Evolutionary conservation across 2,113 vertebrate species (phyloP).

Genomic region (Erythrolamprus reginae): DNA sequence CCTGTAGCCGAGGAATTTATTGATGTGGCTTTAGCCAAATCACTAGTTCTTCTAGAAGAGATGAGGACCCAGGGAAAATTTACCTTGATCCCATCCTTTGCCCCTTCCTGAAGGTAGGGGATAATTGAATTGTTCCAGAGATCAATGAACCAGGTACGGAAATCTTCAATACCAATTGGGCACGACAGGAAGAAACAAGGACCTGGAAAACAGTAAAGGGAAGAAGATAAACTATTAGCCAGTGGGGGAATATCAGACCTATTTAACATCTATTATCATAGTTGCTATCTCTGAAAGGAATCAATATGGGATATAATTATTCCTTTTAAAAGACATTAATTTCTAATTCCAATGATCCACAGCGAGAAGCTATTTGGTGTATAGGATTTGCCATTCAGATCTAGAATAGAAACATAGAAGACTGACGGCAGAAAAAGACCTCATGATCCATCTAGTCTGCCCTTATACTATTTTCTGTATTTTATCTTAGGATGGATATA

Average conservation of each 20-base stretch:
- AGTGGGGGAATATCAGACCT: not conserved
- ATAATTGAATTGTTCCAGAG: constrained; percentile 98
- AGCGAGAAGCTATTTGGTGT: not conserved
- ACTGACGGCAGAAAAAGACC: too few species aligned
- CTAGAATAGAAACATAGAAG: too few species aligned
- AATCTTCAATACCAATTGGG: constrained; percentile 88
- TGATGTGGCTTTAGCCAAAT: not conserved
- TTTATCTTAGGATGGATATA: too few species aligned
- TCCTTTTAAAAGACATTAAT: not conserved
- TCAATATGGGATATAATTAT: not conserved
- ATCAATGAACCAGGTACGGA: constrained; percentile 95
- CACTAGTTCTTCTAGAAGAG: too few species aligned
- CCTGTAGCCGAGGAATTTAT: not conserved
- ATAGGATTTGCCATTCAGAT: not conserved
- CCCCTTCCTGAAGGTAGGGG: constrained; percentile 93
- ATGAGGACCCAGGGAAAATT: not conserved
- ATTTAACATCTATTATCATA: not conserved
- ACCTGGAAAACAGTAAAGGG: constrained; percentile 62
- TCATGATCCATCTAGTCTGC: too few species aligned
- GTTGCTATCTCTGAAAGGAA: not conserved
- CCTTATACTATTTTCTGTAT: too few species aligned
- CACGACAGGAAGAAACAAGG: constrained; percentile 97
- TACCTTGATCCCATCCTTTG: constrained; percentile 94
- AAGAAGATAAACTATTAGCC: not conserved
- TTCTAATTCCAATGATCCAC: not conserved